Evolutionary conservation across 2,113 vertebrate genomes (phyloP).

Genomic region (Calonectris borealis): DNA sequence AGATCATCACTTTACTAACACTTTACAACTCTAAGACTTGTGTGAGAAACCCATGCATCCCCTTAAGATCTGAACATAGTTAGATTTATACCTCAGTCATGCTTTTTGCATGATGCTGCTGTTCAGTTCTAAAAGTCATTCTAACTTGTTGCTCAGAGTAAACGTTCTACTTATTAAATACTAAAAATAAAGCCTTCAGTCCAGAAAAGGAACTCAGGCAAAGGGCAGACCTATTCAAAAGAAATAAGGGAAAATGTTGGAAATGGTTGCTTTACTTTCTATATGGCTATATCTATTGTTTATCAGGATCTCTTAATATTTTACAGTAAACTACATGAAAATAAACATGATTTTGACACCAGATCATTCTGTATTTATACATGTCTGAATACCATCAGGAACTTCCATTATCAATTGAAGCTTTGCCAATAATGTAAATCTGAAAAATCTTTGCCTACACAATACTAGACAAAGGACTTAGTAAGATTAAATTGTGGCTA

Average conservation of each 20-base stretch:
- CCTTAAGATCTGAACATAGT: neutral
- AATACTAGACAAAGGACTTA: neutral
- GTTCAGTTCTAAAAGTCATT: neutral
- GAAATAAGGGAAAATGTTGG: neutral
- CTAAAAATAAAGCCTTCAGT: neutral
- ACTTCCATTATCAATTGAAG: neutral
- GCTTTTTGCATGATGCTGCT: neutral
- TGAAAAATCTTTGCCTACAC: neutral
- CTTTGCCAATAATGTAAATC: neutral
- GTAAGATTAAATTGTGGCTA: neutral
- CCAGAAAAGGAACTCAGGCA: neutral
- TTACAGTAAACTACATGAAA: neutral
- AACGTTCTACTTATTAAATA: neutral
- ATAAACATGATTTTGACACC: neutral
- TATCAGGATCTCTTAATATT: neutral
- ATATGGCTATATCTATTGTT: neutral
- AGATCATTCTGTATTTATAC: neutral
- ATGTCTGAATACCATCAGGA: neutral
- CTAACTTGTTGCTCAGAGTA: neutral
- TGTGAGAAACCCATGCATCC: neutral
- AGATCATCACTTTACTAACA: neutral
- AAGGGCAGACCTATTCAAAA: neutral
- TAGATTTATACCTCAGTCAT: neutral
- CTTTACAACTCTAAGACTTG: neutral
- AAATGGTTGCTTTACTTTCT: neutral